A percentile compares a stretch with the other conserved stretches of the same genome.
phyloP scores from a whole-genome alignment of 2,888 invertebrate genomes.

The Resseliella maxima region DNA sequence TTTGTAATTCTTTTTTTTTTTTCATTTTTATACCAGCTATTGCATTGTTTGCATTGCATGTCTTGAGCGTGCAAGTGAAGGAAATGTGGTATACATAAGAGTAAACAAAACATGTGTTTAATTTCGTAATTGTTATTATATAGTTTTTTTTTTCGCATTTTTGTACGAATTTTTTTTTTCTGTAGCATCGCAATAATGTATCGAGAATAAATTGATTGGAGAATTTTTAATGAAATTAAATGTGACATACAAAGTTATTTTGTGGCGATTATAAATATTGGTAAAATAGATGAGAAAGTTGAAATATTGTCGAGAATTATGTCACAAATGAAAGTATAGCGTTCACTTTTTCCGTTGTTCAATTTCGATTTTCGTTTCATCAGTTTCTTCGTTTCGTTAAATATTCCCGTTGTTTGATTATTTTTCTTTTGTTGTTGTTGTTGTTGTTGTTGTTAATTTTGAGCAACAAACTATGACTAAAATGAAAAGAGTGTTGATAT shows the following conservation, averaged over 20 bases:
- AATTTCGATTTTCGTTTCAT: too few species aligned
- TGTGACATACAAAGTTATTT: too few species aligned
- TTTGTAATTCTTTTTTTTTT: too few species aligned
- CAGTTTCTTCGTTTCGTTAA: too few species aligned
- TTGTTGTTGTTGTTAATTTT: background rate
- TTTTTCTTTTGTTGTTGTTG: too few species aligned
- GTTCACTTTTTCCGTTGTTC: too few species aligned
- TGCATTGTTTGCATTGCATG: background rate
- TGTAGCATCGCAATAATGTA: background rate
- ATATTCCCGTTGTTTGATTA: too few species aligned
- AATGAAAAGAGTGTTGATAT: background rate
- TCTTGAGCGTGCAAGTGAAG: background rate
- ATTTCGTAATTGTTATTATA: slow-evolving; percentile 23
- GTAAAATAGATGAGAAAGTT: background rate
- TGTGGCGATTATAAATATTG: background rate
- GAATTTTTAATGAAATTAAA: background rate
- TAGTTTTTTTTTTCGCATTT: too few species aligned
- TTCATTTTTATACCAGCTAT: background rate
- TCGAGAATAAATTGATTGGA: background rate
- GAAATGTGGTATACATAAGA: background rate
- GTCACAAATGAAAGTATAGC: background rate
- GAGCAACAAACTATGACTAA: background rate
- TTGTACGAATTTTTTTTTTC: background rate
- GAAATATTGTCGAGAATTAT: background rate
- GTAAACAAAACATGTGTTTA: slow-evolving; percentile 43